phyloP scores from a whole-genome alignment of 1,140 invertebrate genomes.

The Plectrocnemia conspersa region DNA sequence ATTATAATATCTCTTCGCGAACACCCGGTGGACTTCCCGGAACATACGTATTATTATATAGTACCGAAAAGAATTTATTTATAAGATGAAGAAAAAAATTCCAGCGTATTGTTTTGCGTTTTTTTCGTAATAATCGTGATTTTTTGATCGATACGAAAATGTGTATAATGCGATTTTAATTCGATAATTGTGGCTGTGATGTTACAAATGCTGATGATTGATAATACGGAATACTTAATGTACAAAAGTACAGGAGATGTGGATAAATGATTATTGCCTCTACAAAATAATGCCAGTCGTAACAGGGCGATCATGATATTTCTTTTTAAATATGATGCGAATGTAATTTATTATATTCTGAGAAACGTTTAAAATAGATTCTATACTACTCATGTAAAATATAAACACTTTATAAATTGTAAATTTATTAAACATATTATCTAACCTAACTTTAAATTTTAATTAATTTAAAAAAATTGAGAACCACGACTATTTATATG shows the following conservation, averaged over 20 bases:
- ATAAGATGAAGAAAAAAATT: neutral
- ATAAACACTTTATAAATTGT: too few species aligned
- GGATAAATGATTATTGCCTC: conserved; percentile 26
- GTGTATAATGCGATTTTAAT: conserved; percentile 32
- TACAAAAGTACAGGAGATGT: conserved; percentile 25
- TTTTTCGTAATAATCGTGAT: conserved; percentile 5
- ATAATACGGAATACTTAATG: conserved; percentile 29
- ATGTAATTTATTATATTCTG: too few species aligned
- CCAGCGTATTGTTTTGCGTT: neutral
- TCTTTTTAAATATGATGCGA: too few species aligned
- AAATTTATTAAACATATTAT: too few species aligned
- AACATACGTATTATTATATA: neutral
- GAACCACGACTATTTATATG: too few species aligned
- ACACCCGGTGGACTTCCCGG: neutral
- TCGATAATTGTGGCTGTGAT: conserved; percentile 31
- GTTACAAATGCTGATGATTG: conserved; percentile 30
- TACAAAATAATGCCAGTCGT: conserved; percentile 21
- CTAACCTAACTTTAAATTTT: too few species aligned
- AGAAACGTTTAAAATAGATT: too few species aligned
- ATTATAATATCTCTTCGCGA: conserved; percentile 5
- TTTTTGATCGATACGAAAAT: conserved; percentile 22
- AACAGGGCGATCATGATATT: conserved; percentile 15
- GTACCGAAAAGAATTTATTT: neutral
- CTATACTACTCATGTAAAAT: too few species aligned
- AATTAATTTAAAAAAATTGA: too few species aligned